These are phyloP conservation scores for Hydra vulgaris DNA, from an alignment of 30 jellyfish, hydroid and myxozoan genomes.

Conservation along the genomic window DNA sequence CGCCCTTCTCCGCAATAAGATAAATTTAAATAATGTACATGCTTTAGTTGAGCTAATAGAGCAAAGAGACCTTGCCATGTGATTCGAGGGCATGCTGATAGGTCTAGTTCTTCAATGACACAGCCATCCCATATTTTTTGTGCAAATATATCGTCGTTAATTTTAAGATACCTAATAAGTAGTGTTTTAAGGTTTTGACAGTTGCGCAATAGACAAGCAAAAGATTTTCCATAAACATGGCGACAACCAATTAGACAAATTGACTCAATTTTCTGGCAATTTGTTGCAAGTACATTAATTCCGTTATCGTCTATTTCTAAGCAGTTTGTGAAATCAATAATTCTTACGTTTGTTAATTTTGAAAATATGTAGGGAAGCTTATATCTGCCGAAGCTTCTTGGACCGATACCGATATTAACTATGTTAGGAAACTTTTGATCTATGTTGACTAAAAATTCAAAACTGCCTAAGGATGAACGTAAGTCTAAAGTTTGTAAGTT, in stretches of 20 bases:
- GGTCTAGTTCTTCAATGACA: constrained; percentile 76
- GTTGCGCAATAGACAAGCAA: constrained; percentile 37
- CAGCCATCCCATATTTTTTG: constrained; percentile 58
- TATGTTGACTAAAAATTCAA: constrained; percentile 49
- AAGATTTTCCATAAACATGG: constrained; percentile 53
- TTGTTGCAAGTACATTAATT: constrained; percentile 33
- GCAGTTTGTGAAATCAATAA: constrained; percentile 78
- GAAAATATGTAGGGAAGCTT: constrained; percentile 49
- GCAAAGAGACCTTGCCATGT: constrained; percentile 68
- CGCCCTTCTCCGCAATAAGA: constrained; percentile 95
- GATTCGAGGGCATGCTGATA: constrained; percentile 93
- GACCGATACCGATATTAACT: constrained; percentile 65
- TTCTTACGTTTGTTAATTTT: constrained; percentile 34
- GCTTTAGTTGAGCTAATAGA: constrained; percentile 42
- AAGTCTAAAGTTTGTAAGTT: constrained; percentile 54
- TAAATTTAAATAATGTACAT: constrained; percentile 70
- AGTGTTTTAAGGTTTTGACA: constrained; percentile 61
- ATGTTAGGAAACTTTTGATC: constrained; percentile 37
- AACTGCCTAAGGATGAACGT: constrained; percentile 71
- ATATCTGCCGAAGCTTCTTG: constrained; percentile 31
- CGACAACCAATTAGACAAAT: constrained; percentile 92
- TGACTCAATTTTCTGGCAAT: constrained; percentile 52
- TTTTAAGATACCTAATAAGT: constrained; percentile 61
- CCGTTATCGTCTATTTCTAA: constrained; percentile 51
- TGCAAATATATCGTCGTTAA: constrained; percentile 46